phyloP scores from a whole-genome alignment of 2,797 vertebrate genomes.

The Hephaestus fuliginosus region DNA sequence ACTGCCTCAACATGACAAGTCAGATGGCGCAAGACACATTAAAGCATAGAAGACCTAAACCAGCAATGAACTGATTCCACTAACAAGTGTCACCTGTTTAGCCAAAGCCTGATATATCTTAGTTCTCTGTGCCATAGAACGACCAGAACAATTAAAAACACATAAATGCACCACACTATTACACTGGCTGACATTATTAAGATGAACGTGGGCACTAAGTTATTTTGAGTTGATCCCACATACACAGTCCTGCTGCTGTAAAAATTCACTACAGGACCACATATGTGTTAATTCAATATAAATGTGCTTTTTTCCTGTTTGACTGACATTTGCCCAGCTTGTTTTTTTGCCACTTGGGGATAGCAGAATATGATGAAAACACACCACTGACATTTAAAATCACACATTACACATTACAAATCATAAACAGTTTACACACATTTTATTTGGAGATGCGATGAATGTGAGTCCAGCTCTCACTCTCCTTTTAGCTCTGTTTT shows the following conservation, averaged over 20 bases:
- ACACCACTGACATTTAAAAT: background rate
- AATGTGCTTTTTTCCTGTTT: background rate
- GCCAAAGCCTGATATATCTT: background rate
- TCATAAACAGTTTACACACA: background rate
- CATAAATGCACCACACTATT: background rate
- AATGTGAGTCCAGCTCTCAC: background rate
- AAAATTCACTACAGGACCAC: background rate
- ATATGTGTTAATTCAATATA: background rate
- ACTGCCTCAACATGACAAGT: background rate
- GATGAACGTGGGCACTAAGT: background rate
- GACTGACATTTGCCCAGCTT: background rate
- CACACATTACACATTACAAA: no score
- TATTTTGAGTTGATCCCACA: background rate
- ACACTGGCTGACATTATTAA: background rate
- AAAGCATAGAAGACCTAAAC: background rate
- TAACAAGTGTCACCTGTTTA: background rate
- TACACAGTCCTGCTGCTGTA: background rate
- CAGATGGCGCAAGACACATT: constrained; percentile 2
- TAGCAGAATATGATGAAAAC: background rate
- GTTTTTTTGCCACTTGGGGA: background rate
- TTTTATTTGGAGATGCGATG: background rate
- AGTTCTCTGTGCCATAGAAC: background rate
- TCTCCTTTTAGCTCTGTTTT: background rate
- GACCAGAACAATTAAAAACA: background rate
- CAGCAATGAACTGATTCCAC: background rate